phyloP scores from a whole-genome alignment of 2,797 vertebrate species.

The Acanthis flammea region DNA sequence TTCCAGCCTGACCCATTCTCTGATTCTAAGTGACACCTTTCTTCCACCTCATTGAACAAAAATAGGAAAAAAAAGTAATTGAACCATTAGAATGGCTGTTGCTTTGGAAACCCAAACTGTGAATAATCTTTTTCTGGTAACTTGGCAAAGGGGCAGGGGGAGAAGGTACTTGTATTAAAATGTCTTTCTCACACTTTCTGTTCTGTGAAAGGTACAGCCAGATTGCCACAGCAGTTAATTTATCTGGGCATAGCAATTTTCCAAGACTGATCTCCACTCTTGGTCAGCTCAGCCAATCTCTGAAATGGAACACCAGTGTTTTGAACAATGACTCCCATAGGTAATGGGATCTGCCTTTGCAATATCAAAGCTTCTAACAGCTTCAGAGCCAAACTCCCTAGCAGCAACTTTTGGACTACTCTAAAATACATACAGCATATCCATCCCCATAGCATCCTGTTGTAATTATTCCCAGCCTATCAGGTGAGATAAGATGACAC shows the following conservation, averaged over 20 bases:
- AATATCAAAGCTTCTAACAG: background rate
- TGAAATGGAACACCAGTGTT: background rate
- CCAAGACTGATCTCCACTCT: background rate
- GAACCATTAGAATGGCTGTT: background rate
- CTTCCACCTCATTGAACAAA: background rate
- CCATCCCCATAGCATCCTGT: background rate
- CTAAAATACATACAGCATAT: background rate
- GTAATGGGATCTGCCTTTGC: background rate
- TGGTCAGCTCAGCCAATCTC: background rate
- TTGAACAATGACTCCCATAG: background rate
- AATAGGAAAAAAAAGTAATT: background rate
- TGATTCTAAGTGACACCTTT: background rate
- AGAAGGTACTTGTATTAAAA: background rate
- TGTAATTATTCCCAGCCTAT: background rate
- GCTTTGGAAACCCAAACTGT: background rate
- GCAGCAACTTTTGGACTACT: background rate
- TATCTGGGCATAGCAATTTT: background rate
- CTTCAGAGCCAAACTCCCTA: background rate
- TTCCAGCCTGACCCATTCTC: background rate
- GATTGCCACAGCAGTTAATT: background rate
- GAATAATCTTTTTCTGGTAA: background rate
- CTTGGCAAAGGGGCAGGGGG: background rate
- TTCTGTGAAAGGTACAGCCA: background rate
- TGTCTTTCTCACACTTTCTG: background rate
- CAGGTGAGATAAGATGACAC: background rate